These are phyloP conservation scores for Paramuricea clavata DNA, from an alignment of 92 coral and sea anemone species.

Conservation along the genomic window DNA sequence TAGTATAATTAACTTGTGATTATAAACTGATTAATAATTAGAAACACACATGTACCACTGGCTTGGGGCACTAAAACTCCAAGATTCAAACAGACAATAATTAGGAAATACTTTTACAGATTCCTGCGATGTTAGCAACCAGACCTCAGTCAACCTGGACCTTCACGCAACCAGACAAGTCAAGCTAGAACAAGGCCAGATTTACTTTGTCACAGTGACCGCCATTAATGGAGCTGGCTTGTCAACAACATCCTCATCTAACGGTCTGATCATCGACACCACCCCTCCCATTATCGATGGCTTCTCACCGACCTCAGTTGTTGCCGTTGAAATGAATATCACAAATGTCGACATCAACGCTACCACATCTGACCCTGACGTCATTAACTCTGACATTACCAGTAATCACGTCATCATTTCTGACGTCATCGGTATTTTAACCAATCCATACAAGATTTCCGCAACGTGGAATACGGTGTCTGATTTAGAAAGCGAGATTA, in stretches of 20 bases:
- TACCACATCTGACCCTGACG: too few relatives aligned
- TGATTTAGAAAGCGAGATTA: conserved; percentile 81
- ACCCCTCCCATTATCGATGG: conserved; percentile 75
- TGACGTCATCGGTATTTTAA: conserved; percentile 1
- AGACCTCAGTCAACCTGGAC: conserved; percentile 72
- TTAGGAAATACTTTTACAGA: too few relatives aligned
- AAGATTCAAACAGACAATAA: too few relatives aligned
- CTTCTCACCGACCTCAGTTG: conserved; percentile 44
- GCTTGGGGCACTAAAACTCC: too few relatives aligned
- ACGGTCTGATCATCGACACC: conserved; percentile 81
- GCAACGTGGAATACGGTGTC: conserved; percentile 68
- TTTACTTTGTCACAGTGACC: conserved; percentile 83
- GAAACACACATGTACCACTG: too few relatives aligned
- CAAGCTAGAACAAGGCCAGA: conserved; percentile 70
- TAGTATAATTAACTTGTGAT: too few relatives aligned
- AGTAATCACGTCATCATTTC: too few relatives aligned
- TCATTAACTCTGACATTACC: background rate
- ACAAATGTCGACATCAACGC: background rate
- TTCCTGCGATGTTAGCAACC: conserved; percentile 69
- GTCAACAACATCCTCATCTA: conserved; percentile 75
- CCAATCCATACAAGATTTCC: background rate
- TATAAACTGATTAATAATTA: too few relatives aligned
- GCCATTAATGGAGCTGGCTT: conserved; percentile 92
- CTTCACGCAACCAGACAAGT: conserved; percentile 52
- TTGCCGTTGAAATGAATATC: conserved; percentile 18